Percentiles rank a stretch among this genome's conserved stretches.
Evolutionary conservation across 2,888 invertebrate genomes (phyloP).

Genomic region (Notocelia uddmanniana): DNA sequence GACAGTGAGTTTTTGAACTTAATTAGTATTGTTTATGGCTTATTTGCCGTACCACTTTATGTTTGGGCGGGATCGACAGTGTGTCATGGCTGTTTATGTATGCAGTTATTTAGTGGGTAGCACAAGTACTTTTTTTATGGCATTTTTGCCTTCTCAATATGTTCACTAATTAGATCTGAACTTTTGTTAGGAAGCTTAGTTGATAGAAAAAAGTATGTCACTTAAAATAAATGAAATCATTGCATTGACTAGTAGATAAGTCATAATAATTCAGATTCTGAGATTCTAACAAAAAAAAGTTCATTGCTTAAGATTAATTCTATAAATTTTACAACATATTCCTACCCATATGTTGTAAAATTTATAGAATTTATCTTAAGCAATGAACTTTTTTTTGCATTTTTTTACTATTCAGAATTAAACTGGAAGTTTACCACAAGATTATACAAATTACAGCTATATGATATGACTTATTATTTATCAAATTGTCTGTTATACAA

Average conservation of each 20-base stretch:
- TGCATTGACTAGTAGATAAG: too few species aligned
- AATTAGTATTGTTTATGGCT: slow-evolving; percentile 8
- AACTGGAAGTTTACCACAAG: too few species aligned
- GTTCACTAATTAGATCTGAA: neutral
- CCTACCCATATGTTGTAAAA: too few species aligned
- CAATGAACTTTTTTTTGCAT: too few species aligned
- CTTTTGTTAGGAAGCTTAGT: neutral
- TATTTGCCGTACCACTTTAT: neutral
- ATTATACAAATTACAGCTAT: neutral
- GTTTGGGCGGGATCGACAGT: slow-evolving; percentile 40
- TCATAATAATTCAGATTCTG: too few species aligned
- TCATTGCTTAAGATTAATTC: too few species aligned
- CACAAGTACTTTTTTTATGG: slow-evolving; percentile 16
- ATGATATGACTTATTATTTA: slow-evolving; percentile 6
- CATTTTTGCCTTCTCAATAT: slow-evolving; percentile 14
- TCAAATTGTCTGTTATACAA: neutral
- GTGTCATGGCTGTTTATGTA: slow-evolving; percentile 42
- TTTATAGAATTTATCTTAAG: too few species aligned
- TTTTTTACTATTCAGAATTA: neutral
- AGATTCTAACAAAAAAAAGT: too few species aligned
- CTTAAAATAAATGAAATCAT: too few species aligned
- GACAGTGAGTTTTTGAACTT: slow-evolving; percentile 91
- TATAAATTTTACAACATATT: too few species aligned
- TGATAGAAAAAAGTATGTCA: neutral
- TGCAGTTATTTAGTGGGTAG: slow-evolving; percentile 44